These are phyloP conservation scores for Hiodon alosoides DNA, from an alignment of 2,113 vertebrate species.

Conservation along the genomic window DNA sequence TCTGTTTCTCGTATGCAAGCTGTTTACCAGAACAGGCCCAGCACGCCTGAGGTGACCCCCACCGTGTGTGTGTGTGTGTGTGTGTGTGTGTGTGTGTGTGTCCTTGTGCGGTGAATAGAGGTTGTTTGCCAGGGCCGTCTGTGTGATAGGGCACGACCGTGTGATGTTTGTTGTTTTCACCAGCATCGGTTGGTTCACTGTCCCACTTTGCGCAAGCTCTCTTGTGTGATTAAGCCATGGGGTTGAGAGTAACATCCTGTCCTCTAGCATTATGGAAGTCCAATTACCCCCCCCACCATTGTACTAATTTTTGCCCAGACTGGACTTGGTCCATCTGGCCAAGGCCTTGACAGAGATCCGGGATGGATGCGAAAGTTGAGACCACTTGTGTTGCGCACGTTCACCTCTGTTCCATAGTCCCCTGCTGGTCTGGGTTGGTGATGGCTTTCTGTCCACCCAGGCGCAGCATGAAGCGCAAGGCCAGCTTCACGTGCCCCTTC, in stretches of 20 bases:
- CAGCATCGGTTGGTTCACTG: neutral
- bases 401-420: neutral
- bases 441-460: slow-evolving; percentile 37
- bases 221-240: neutral
- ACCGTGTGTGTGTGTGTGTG: neutral
- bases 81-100: neutral
- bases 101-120: neutral
- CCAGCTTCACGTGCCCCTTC: slow-evolving; percentile 72
- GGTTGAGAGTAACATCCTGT: neutral
- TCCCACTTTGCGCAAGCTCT: neutral
- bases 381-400: neutral
- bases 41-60: neutral
- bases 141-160: neutral
- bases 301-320: neutral
- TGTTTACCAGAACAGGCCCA: neutral
- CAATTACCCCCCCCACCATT: neutral
- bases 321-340: slow-evolving; percentile 6
- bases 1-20: neutral
- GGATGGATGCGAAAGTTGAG: neutral
- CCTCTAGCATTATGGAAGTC: neutral
- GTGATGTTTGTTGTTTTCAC: neutral
- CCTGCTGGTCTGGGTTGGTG: neutral
- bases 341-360: neutral
- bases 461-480: slow-evolving; percentile 77
- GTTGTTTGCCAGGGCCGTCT: neutral